phyloP scores from a whole-genome alignment of 37 sponge, comb jelly and placozoan species.

The Halisarca cf. caerulea region DNA sequence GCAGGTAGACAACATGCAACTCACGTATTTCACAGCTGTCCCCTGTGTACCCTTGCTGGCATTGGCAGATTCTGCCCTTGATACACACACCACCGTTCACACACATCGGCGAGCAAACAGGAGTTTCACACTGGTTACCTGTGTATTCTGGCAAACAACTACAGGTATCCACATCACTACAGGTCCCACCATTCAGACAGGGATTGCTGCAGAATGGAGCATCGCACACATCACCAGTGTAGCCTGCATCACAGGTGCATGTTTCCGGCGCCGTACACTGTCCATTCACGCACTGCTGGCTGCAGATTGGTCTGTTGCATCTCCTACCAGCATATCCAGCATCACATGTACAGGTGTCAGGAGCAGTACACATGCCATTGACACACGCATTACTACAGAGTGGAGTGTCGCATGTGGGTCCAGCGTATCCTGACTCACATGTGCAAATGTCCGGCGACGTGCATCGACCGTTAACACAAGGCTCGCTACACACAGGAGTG shows the following conservation, averaged over 20 bases:
- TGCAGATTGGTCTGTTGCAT: background rate
- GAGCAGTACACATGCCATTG: conserved; percentile 7
- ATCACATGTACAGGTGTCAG: background rate
- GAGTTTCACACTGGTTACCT: background rate
- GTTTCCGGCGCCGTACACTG: background rate
- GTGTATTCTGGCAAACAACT: background rate
- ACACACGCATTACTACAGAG: background rate
- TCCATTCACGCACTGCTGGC: background rate
- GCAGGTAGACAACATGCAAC: too few species aligned
- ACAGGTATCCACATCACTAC: background rate
- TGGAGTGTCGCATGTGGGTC: background rate
- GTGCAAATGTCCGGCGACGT: background rate
- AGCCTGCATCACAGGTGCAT: background rate
- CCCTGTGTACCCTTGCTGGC: too few species aligned
- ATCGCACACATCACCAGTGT: background rate
- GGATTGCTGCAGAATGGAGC: background rate
- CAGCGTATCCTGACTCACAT: background rate
- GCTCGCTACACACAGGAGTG: background rate
- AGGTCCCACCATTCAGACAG: conserved; percentile 10
- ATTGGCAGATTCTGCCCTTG: too few species aligned
- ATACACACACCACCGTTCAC: too few species aligned
- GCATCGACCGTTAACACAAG: conserved; percentile 1
- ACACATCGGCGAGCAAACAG: background rate
- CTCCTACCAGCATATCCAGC: background rate
- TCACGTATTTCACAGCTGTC: too few species aligned